Base-by-base conservation (phyloP, 2,888 invertebrate species). In the Lydus trimaculatus region DNA sequence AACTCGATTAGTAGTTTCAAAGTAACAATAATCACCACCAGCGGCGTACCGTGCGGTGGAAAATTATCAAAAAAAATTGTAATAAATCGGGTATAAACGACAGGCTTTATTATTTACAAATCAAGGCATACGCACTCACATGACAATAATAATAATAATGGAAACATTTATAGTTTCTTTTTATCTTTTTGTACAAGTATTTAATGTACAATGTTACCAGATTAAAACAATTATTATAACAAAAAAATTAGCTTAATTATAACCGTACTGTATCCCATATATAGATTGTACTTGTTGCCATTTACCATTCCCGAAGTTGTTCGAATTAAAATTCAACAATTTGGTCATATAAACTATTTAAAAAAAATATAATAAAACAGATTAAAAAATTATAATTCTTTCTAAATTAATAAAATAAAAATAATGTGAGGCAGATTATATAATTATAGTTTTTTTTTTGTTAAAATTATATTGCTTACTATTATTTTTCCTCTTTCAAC, bases 51-150 rank as follows among this genome's bases (percentile, higher is more conserved):
- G 0, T n/a, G 7, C 6, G 43, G 17, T 43, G n/a, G n/a, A n/a
- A n/a, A n/a, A n/a, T n/a, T n/a, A n/a, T n/a, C n/a, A n/a, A n/a
- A n/a, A n/a, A n/a, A n/a, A n/a, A n/a, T n/a, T n/a, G n/a, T n/a
- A n/a, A n/a, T n/a, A n/a, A n/a, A n/a, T 59, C 64, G 77, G 78
- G 76, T 80, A 80, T 76, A 81, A 82, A 80, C 79, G 80, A 81
- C 78, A 79, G 81, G 81, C 79, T 80, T 81, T n/a, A n/a, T 80
- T 82, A 82, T 82, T 82, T 82, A 82, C 82, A 82, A 82, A 80
- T 82, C 82, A 82, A 82, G 82, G 82, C 82, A 80, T 82, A 80
- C 80, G 78, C 80, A 79, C 77, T 81, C 80, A 82, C 81, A 82
- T 79, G 81, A 82, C 81, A 81, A 77, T 76, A 79, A 81, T 80